phyloP scores from a whole-genome alignment of 2,113 vertebrate species.

The Larimichthys polyactis region DNA sequence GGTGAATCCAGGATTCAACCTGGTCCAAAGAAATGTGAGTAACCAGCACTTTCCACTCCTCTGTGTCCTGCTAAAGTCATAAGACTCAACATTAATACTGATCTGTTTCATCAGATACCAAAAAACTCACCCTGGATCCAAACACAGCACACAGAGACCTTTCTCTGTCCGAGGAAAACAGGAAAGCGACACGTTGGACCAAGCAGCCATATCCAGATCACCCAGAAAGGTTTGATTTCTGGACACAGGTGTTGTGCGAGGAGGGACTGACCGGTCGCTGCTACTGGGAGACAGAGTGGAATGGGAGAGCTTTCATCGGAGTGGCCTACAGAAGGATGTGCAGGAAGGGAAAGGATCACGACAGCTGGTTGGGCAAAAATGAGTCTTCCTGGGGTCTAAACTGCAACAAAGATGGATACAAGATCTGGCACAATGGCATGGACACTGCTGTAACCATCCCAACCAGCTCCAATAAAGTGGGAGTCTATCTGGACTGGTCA shows the following conservation, averaged over 20 bases:
- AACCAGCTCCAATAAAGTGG: constrained; percentile 51
- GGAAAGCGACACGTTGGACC: constrained; percentile 45
- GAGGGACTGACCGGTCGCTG: constrained; percentile 61
- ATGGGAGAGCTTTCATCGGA: constrained; percentile 55
- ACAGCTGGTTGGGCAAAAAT: constrained; percentile 70
- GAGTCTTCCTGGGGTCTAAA: constrained; percentile 70
- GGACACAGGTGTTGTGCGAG: constrained; percentile 70
- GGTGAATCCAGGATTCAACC: constrained; percentile 62
- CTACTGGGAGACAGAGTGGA: constrained; percentile 78
- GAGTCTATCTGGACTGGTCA: constrained; percentile 70
- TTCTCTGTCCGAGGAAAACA: constrained; percentile 60
- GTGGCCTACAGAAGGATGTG: constrained; percentile 63
- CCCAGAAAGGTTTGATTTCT: constrained; percentile 67
- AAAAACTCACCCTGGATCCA: constrained; percentile 66
- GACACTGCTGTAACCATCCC: neutral
- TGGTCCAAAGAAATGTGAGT: constrained; percentile 77
- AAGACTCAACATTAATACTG: neutral
- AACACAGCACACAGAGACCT: constrained; percentile 73
- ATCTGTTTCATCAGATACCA: constrained; percentile 49
- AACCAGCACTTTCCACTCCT: neutral
- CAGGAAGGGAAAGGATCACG: constrained; percentile 65
- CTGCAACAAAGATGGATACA: constrained; percentile 59
- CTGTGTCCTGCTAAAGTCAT: neutral
- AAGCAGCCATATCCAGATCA: constrained; percentile 45
- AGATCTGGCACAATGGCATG: constrained; percentile 23